A percentile compares a stretch with the other conserved stretches of the same genome.
These are phyloP conservation scores for Notoglanidium macrostoma DNA, from an alignment of 2,797 vertebrate species.

Conservation along the genomic window DNA sequence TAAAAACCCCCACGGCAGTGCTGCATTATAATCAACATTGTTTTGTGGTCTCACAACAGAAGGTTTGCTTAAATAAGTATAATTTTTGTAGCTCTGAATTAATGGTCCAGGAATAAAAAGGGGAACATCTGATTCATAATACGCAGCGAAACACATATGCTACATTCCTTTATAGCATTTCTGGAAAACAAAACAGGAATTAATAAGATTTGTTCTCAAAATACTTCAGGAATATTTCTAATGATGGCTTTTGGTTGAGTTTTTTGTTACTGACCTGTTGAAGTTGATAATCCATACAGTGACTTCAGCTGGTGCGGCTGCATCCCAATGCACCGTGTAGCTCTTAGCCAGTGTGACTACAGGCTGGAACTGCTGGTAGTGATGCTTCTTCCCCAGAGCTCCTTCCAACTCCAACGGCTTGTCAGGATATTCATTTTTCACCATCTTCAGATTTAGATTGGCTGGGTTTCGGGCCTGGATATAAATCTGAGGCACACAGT, in stretches of 20 bases:
- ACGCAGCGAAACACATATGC: not conserved
- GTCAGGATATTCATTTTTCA: slow-evolving; percentile 87
- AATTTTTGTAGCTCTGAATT: not conserved
- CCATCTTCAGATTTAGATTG: slow-evolving; percentile 85
- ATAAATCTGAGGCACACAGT: slow-evolving; percentile 79
- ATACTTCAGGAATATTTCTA: too few relatives aligned
- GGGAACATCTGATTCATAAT: not conserved
- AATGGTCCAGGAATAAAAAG: not conserved
- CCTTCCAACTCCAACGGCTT: slow-evolving; percentile 85
- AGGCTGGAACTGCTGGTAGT: slow-evolving; percentile 98
- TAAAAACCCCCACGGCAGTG: not conserved
- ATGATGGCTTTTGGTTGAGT: not conserved
- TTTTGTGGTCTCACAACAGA: not conserved
- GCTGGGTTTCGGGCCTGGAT: slow-evolving; percentile 89
- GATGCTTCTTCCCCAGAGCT: slow-evolving; percentile 87
- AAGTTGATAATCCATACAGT: slow-evolving; percentile 97
- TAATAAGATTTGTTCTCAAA: not conserved
- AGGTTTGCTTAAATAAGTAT: not conserved
- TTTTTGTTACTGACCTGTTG: slow-evolving; percentile 80
- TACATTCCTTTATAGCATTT: not conserved
- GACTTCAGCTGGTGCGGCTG: slow-evolving; percentile 86
- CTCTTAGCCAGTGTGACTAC: slow-evolving; percentile 88
- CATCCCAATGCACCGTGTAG: slow-evolving; percentile 96
- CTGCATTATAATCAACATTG: not conserved
- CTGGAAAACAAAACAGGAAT: not conserved